Conservation (phyloP, 1,140 invertebrate genomes). For the Triops longicaudatus region DNA sequence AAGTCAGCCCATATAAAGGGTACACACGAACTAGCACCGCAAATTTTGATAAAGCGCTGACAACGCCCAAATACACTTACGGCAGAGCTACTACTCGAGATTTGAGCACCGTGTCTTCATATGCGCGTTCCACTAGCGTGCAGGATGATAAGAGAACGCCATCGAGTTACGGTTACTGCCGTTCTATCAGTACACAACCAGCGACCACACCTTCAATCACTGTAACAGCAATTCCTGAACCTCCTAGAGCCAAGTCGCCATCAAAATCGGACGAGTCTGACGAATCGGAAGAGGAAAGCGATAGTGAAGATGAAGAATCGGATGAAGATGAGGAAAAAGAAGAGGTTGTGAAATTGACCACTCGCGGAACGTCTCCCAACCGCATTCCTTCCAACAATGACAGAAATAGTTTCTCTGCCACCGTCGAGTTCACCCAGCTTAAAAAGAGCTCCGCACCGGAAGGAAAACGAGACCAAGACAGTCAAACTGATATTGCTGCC, state of each 20-base stretch:
- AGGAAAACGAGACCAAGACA: not conserved
- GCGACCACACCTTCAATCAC: not conserved
- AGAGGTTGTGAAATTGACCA: not conserved
- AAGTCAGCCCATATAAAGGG: conserved; percentile 19
- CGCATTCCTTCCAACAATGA: not conserved
- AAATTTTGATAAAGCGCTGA: not conserved
- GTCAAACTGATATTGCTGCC: not conserved
- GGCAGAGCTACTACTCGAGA: conserved; percentile 18
- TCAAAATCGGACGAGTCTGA: conserved; percentile 11
- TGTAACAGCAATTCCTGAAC: not conserved
- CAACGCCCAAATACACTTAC: conserved; percentile 19
- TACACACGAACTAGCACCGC: conserved; percentile 21
- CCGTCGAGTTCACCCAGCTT: not conserved
- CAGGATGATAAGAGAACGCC: not conserved
- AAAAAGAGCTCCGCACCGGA: not conserved
- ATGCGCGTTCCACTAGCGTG: not conserved
- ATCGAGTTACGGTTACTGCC: conserved; percentile 12
- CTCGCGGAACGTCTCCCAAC: conserved; percentile 25
- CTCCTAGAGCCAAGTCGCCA: not conserved
- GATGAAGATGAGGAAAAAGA: not conserved
- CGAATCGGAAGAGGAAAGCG: conserved; percentile 16
- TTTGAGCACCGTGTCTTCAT: conserved; percentile 12
- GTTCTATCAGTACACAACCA: not conserved
- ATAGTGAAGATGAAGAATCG: not conserved
- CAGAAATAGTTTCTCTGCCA: conserved; percentile 1